Evolutionary conservation across 2,797 vertebrate species (phyloP), one percentile per base, ranked within the genome.

Genomic region (Tolypeutes matacus): DNA sequence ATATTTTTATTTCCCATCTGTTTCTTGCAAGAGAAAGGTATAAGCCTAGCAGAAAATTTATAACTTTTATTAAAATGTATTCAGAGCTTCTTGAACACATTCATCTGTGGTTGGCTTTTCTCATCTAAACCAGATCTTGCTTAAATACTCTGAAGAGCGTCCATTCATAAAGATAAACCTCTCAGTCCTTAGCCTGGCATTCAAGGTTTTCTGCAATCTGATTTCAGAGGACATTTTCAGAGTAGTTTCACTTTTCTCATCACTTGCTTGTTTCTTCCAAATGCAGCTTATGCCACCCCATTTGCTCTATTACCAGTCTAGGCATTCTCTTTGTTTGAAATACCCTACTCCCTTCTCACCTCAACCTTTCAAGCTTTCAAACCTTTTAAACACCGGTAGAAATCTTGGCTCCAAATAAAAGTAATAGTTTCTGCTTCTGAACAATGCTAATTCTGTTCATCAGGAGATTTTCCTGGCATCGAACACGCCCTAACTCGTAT

Each of bases 311-410:
- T 56, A 10, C 14, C 13, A 34, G 53, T 60, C 78, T 29, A 62
- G 78, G 25, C 10, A 2, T 21, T 20, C 42, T 83, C 27, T 46
- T 46, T 39, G 58, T 42, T 42, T 49, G 39, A 46, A 25, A 21
- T 46, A 11, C 42, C 39, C 53, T 31, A 17, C 60, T 49, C 42
- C 18, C 39, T n/a, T 23, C 39, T 39, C 9, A 8, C 29, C 29
- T 20, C 27, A 81, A 27, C 58, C 39, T 23, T 27, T 49, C 78
- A 81, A 9, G 27, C 60, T 4, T 21, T n/a, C 60, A 15, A 21
- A 21, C 31, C 60, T 29, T n/a, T 23, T 7, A 25, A 46, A 39
- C n/a, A 12, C 67, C 1, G 0, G 34, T 1, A 8, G 56, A 27
- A 62, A 20, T 60, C 34, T 46, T 46, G 39, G 25, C 58, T 64